phyloP scores from a whole-genome alignment of 2,797 vertebrate species.

The Coranthus polyacanthus region DNA sequence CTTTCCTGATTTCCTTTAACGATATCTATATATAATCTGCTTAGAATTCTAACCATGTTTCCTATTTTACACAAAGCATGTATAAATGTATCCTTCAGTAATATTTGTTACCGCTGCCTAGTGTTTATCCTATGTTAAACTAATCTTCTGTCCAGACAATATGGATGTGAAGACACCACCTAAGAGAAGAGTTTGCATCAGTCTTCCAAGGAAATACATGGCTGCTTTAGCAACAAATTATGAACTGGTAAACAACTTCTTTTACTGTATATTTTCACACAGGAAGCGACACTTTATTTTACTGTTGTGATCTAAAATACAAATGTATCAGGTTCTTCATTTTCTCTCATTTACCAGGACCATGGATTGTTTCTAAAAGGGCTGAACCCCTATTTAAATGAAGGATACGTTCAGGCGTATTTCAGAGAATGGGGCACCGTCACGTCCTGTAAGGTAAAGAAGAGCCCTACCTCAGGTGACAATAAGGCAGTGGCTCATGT shows the following conservation, averaged over 20 bases:
- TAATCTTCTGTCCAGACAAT: constrained; percentile 15
- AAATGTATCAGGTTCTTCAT: neutral
- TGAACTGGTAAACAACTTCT: constrained; percentile 66
- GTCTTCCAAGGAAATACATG: constrained; percentile 53
- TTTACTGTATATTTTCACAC: no score
- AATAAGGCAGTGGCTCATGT: constrained; percentile 54
- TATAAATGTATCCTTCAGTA: no score
- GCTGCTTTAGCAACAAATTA: constrained; percentile 26
- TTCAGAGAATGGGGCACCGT: constrained; percentile 71
- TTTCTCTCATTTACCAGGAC: constrained; percentile 52
- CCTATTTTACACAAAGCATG: neutral
- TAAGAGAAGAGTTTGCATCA: constrained; percentile 48
- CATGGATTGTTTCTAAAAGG: constrained; percentile 70
- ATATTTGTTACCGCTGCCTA: no score
- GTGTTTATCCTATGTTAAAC: neutral
- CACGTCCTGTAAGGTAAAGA: constrained; percentile 68
- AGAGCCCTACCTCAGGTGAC: neutral
- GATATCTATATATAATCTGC: neutral
- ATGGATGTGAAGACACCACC: neutral
- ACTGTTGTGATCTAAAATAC: neutral
- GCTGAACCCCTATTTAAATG: constrained; percentile 63
- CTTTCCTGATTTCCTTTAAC: constrained; percentile 11
- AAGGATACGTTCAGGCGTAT: constrained; percentile 57
- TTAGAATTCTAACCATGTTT: no score
- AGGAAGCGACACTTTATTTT: neutral